These are phyloP conservation scores for Eueremaeus valkanovi DNA, from an alignment of 2,888 invertebrate species.

Conservation along the genomic window DNA sequence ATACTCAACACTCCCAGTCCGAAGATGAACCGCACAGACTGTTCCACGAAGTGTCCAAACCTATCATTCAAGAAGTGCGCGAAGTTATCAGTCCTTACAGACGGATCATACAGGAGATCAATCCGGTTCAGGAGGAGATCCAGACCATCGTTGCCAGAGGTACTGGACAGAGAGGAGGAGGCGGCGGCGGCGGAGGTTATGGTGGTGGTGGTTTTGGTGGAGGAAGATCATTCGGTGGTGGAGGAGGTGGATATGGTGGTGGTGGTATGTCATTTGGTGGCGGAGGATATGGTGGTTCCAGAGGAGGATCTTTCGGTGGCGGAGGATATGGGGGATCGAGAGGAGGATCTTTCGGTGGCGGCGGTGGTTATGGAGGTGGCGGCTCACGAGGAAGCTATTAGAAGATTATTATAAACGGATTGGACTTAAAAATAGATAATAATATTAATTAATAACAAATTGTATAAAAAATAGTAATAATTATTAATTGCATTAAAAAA, in stretches of 20 bases:
- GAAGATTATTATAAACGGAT: too few species aligned
- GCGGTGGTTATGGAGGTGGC: too few species aligned
- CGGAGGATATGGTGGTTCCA: background rate
- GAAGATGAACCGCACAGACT: constrained; percentile 36
- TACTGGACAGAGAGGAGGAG: background rate
- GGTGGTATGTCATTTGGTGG: background rate
- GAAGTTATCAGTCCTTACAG: constrained; percentile 32
- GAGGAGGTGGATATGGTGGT: background rate
- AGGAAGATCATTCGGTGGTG: background rate
- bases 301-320: too few species aligned
- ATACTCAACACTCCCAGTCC: background rate
- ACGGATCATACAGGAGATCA: constrained; percentile 18
- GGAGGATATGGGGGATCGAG: too few species aligned
- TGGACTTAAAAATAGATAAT: too few species aligned
- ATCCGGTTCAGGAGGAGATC: constrained; percentile 29
- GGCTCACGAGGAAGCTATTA: too few species aligned
- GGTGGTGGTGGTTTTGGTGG: background rate
- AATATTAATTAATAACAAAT: too few species aligned
- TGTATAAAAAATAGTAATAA: too few species aligned
- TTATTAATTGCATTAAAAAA: too few species aligned
- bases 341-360: too few species aligned
- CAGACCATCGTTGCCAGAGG: constrained; percentile 19
- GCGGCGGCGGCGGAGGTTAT: background rate
- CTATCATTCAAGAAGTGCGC: constrained; percentile 25
- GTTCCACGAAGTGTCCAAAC: constrained; percentile 24